Evolutionary conservation across 2,797 vertebrate species (phyloP).

Genomic region (Pogonophryne albipinna): DNA sequence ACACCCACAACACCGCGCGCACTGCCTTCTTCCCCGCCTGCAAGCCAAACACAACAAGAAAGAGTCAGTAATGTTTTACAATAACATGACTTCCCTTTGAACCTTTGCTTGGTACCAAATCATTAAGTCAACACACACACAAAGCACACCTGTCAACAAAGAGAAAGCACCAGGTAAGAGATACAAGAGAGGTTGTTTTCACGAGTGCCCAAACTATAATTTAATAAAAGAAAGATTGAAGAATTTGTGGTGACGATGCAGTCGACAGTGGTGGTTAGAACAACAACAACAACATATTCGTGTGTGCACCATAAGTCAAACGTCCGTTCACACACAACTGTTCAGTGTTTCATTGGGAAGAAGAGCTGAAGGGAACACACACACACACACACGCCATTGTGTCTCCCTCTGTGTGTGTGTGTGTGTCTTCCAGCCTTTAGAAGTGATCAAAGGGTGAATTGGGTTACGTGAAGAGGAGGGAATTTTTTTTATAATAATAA

Average conservation of each 20-base stretch:
- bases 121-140: conserved; percentile 17
- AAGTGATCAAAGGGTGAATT: conserved; percentile 73
- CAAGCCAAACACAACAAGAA: conserved; percentile 56
- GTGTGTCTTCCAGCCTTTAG: conserved; percentile 58
- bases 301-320: conserved; percentile 43
- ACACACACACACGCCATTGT: too few relatives aligned
- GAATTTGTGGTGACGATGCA: conserved; percentile 54
- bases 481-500: not conserved
- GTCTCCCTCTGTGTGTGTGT: not conserved
- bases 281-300: conserved; percentile 35
- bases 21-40: conserved; percentile 98
- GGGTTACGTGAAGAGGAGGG: conserved; percentile 63
- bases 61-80: conserved; percentile 25
- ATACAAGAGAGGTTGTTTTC: conserved; percentile 39
- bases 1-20: conserved; percentile 97
- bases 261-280: conserved; percentile 56
- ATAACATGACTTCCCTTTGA: conserved; percentile 12
- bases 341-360: conserved; percentile 64
- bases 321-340: conserved; percentile 55
- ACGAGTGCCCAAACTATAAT: conserved; percentile 26
- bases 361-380: conserved; percentile 7
- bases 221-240: conserved; percentile 33
- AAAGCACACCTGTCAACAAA: conserved; percentile 67
- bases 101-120: conserved; percentile 54
- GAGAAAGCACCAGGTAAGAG: conserved; percentile 54